Base-by-base conservation (phyloP, 1,140 invertebrate species). In the Anthonomus grandis region DNA sequence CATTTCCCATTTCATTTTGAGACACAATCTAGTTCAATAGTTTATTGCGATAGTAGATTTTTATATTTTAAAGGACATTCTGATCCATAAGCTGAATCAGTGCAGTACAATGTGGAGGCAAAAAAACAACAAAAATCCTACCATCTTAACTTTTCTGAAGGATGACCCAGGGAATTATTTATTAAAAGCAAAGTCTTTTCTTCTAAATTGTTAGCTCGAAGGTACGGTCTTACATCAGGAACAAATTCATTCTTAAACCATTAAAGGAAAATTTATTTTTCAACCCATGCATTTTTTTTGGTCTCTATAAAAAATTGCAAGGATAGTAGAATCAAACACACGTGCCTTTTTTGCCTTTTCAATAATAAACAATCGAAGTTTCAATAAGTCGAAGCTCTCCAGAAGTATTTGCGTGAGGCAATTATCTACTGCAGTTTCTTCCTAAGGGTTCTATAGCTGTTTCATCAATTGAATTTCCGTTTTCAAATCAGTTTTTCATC, bases 21-120 rank as follows among this genome's bases (percentile, higher is more conserved):
- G n/a, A n/a, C n/a, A n/a, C n/a, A n/a, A n/a, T n/a, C n/a, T n/a
- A n/a, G n/a, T n/a, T n/a, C n/a, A n/a, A n/a, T n/a, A n/a, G n/a
- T n/a, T n/a, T n/a, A n/a, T n/a, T n/a, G n/a, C n/a, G n/a, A n/a
- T n/a, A n/a, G n/a, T n/a, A n/a, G n/a, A 44, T 44, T 21, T 23
- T 21, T 44, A 44, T 15, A 15, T 39, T 39, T 39, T 39, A 8
- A 22, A 50, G 48, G 31, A 74, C 63, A 12, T 67, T 69, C 58
- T 73, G 69, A 63, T 76, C 72, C 66, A 77, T 70, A 8, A 71
- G 72, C 53, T 78, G 75, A 10, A 76, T 59, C 31, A 70, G 55
- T 0, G 66, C 60, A 31, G 6, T 31, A 8, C 27, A 31, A 31
- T 6, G n/a, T 8, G 6, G 6, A 8, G 6, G 27, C 6, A 31